Conservation (phyloP, 1,140 invertebrate species). For the Drosophila orosa region DNA sequence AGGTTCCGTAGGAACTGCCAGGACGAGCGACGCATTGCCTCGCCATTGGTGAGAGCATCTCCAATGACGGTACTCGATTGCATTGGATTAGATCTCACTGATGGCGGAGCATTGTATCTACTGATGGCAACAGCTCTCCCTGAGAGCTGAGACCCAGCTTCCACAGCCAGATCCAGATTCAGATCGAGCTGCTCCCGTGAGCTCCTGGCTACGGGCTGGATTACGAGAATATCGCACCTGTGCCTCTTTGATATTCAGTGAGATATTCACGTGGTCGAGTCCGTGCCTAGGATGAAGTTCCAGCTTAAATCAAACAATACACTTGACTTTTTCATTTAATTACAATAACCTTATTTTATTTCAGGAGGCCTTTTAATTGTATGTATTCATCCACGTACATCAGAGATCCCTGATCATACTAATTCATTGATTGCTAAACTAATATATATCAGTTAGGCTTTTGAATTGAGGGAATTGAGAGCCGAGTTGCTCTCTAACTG, state of each 20-base stretch:
- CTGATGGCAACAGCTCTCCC: background rate
- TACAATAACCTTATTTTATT: background rate
- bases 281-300: background rate
- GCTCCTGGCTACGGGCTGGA: slow-evolving; percentile 28
- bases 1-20: too few relatives aligned
- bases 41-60: slow-evolving; percentile 61
- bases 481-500: too few relatives aligned
- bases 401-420: background rate
- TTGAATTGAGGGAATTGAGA: too few relatives aligned
- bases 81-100: slow-evolving; percentile 74
- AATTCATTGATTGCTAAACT: too few relatives aligned
- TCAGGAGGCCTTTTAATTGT: background rate
- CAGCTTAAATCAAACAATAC: background rate
- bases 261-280: slow-evolving; percentile 71
- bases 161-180: background rate
- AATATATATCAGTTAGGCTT: too few relatives aligned
- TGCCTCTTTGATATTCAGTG: slow-evolving; percentile 35
- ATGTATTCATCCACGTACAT: background rate
- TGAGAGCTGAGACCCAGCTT: too few relatives aligned
- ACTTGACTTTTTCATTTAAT: background rate
- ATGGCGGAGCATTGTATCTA: slow-evolving; percentile 42
- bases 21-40: slow-evolving; percentile 10
- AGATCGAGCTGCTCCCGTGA: background rate
- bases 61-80: slow-evolving; percentile 39
- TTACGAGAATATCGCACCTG: slow-evolving; percentile 52